Conservation (phyloP, 2,888 invertebrate species). For the Orthosia gothica region DNA sequence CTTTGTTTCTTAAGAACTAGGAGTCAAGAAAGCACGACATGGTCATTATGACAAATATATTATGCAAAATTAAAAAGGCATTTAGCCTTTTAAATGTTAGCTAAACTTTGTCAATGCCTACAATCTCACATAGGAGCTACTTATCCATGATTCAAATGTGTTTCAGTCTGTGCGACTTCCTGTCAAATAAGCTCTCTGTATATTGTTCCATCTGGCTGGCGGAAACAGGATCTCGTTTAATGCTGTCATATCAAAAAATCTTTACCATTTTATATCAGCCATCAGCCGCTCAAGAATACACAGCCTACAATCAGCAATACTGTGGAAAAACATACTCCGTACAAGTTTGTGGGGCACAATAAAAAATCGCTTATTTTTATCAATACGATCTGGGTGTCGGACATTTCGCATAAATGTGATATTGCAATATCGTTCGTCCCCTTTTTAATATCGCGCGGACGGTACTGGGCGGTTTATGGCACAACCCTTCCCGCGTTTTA, state of each 20-base stretch:
- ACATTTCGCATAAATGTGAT: conserved; percentile 92
- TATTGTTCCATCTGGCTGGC: conserved; percentile 26
- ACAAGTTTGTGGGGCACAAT: conserved; percentile 86
- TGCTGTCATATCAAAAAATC: conserved; percentile 48
- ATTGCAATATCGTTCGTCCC: conserved; percentile 91
- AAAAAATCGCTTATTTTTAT: conserved; percentile 92
- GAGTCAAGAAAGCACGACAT: neutral
- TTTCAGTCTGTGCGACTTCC: conserved; percentile 30
- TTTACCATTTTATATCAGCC: conserved; percentile 56
- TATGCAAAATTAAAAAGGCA: no score
- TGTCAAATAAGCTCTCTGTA: conserved; percentile 8
- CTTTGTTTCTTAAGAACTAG: neutral
- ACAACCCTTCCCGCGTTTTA: conserved; percentile 91
- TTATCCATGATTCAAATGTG: conserved; percentile 8
- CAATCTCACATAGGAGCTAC: neutral
- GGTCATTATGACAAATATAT: neutral
- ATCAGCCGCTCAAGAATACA: conserved; percentile 62
- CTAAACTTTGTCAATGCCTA: neutral
- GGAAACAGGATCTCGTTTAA: conserved; percentile 40
- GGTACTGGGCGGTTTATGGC: conserved; percentile 90
- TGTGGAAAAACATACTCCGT: conserved; percentile 74
- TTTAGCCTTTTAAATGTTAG: conserved; percentile 1
- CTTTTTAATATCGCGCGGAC: conserved; percentile 91
- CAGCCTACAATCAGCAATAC: conserved; percentile 73
- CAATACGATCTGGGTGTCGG: conserved; percentile 91